Base-by-base conservation (phyloP, 2,113 vertebrate genomes). In the Bufo bufo region DNA sequence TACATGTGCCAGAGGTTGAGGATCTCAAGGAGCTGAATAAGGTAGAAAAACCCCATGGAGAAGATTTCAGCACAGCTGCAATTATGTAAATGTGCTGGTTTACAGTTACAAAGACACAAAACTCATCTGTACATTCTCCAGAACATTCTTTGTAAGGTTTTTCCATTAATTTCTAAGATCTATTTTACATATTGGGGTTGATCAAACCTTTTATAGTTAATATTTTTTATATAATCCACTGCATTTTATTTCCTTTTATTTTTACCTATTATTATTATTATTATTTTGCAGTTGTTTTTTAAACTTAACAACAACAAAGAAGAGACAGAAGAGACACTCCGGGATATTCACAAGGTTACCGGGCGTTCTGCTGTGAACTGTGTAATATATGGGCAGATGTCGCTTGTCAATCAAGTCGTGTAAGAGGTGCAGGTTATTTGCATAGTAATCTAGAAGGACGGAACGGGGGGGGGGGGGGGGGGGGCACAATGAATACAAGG, bases 381-480 rank as follows among this genome's bases (percentile, higher is more conserved):
- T 81, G 79, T 81, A 61, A 81, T 81, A 45, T 81, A 61, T 61
- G 56, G 79, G 58, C 79, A 81, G 79, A 81, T 81, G 79, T 81
- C 79, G 56, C 79, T 20, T 81, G 79, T 81, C 79, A 81, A 81
- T 81, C 79, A 81, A 61, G 23, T 61, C 58, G 19, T 61, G 79
- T 61, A 61, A 61, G 79, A 23, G 6, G 33, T 19, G 33, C 56
- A 45, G 56, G 79, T 47, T 61, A 81, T 81, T 81, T 81, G 56
- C 79, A 81, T 81, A 81, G 56, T 81, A 81, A 81, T 81, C 72
- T 75, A 50, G 47, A 45, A 75, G 45, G 45, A 17, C 3, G 71
- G 45, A 2, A 19, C 17, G 3, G 1, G 17, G 69, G 43, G 13
- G 33, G 69, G 69, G 4, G 16, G 16, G 71, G 14, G 16, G 0